phyloP scores from a whole-genome alignment of 1,140 invertebrate species.

The Polyergus mexicanus region DNA sequence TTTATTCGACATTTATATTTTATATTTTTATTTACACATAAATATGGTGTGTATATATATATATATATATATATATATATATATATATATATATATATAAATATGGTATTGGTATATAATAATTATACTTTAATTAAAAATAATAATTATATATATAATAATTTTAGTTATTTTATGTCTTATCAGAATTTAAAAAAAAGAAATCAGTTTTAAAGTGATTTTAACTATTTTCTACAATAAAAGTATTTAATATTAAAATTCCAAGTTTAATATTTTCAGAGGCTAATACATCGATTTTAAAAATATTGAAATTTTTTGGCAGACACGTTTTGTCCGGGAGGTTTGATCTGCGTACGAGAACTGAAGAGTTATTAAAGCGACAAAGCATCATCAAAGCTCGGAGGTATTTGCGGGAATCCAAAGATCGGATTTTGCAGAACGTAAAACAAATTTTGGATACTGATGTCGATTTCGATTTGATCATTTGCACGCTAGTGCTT shows the following conservation, averaged over 20 bases:
- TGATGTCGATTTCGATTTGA: background rate
- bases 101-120: background rate
- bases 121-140: background rate
- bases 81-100: no score
- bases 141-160: no score
- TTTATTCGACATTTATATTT: background rate
- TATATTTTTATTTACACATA: background rate
- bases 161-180: background rate
- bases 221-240: constrained; percentile 1
- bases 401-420: constrained; percentile 51
- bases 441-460: constrained; percentile 28
- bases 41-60: background rate
- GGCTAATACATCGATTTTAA: background rate
- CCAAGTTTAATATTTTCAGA: background rate
- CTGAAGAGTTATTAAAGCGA: constrained; percentile 8
- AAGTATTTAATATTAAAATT: background rate
- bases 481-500: constrained; percentile 52
- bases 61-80: no score
- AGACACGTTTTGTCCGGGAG: constrained; percentile 21
- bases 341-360: constrained; percentile 51
- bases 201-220: no score
- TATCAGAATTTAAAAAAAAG: background rate
- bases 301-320: background rate
- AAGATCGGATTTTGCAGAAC: constrained; percentile 33
- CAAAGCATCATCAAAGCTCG: background rate